Evolutionary conservation across 2,797 vertebrate genomes (phyloP).

Genomic region (Tokudaia muenninki): DNA sequence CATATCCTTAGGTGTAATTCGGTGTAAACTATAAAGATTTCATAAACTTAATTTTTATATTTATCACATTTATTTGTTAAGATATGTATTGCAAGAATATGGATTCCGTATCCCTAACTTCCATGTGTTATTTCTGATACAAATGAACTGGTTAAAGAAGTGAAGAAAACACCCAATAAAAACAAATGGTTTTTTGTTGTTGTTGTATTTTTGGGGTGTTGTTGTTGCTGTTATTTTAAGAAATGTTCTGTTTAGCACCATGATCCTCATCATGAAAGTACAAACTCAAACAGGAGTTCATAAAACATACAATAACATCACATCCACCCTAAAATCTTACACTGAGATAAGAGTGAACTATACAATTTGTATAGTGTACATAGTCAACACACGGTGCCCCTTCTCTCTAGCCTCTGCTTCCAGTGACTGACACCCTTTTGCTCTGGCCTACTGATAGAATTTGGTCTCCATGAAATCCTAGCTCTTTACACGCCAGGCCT

Average conservation of each 20-base stretch:
- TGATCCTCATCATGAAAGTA: background rate
- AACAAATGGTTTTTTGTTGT: background rate
- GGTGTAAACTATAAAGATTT: background rate
- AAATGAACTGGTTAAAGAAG: conserved; percentile 11
- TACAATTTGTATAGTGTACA: background rate
- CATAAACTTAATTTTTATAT: background rate
- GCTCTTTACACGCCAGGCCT: background rate
- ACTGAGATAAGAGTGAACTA: background rate
- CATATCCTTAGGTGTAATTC: background rate
- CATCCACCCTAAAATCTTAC: background rate
- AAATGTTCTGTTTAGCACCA: conserved; percentile 10
- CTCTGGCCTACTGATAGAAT: too few relatives aligned
- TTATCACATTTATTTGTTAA: background rate
- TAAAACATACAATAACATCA: background rate
- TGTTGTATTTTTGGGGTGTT: background rate
- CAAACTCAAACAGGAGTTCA: background rate
- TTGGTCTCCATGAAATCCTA: background rate
- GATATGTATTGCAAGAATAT: background rate
- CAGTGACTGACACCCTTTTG: rapidly evolving
- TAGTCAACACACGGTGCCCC: rapidly evolving
- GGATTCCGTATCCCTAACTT: background rate
- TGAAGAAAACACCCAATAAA: background rate
- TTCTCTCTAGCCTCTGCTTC: background rate
- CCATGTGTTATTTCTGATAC: background rate
- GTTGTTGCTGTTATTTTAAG: background rate